Percentiles rank a stretch among this genome's conserved stretches.
These are phyloP conservation scores for Tokudaia tokunoshimensis DNA, from an alignment of 2,797 vertebrate species.

Conservation along the genomic window DNA sequence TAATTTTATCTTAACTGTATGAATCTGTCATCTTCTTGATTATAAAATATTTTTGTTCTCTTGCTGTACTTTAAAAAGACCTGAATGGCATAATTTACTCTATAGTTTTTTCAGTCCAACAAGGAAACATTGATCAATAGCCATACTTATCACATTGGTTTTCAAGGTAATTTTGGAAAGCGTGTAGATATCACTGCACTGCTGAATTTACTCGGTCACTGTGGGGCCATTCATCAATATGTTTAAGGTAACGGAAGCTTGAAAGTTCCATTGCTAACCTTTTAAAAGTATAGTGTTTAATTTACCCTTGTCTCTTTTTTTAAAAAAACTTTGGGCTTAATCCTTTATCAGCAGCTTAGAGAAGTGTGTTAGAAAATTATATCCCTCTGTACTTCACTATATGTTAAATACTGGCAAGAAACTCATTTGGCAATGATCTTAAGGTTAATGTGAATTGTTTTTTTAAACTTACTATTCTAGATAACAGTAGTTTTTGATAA, in stretches of 20 bases:
- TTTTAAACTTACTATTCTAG: constrained; percentile 70
- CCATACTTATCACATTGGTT: not conserved
- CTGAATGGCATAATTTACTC: not conserved
- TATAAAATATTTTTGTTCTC: constrained; percentile 46
- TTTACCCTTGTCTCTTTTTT: constrained; percentile 72
- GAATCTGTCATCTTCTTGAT: not conserved
- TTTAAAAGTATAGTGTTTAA: constrained; percentile 74
- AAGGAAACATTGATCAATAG: not conserved
- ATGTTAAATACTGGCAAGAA: constrained; percentile 84
- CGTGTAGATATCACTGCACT: constrained; percentile 7
- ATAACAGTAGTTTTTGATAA: constrained; percentile 64
- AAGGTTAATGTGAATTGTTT: constrained; percentile 82
- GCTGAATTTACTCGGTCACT: constrained; percentile 4
- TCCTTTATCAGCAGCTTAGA: constrained; percentile 83
- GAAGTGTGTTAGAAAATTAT: constrained; percentile 85
- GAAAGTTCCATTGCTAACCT: constrained; percentile 60
- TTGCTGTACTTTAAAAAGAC: not conserved
- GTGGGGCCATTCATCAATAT: constrained; percentile 58
- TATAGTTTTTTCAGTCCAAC: not conserved
- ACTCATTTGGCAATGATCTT: constrained; percentile 84
- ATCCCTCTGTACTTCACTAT: constrained; percentile 78
- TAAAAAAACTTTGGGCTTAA: constrained; percentile 79
- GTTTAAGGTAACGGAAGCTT: constrained; percentile 42
- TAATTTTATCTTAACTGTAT: not conserved
- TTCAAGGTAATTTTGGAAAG: constrained; percentile 65